A percentile compares a stretch with the other conserved stretches of the same genome.
Conservation (phyloP, 2,113 vertebrate species). For the Bufo gargarizans region DNA sequence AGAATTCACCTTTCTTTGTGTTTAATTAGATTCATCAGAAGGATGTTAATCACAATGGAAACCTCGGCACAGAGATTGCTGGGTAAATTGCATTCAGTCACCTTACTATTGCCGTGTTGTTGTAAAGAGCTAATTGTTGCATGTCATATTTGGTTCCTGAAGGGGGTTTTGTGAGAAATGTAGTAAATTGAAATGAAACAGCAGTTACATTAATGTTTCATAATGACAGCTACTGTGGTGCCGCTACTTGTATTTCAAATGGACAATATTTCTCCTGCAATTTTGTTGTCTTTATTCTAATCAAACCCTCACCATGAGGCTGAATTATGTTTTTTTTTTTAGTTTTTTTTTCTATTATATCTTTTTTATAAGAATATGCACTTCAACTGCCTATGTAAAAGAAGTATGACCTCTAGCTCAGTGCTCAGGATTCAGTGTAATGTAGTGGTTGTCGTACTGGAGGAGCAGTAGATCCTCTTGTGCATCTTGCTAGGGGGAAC, state of each 20-base stretch:
- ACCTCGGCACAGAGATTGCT: conserved; percentile 12
- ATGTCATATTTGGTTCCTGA: conserved; percentile 24
- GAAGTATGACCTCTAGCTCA: no score
- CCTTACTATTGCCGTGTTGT: neutral
- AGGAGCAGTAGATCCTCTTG: neutral
- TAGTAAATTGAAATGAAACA: conserved; percentile 29
- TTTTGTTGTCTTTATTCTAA: neutral
- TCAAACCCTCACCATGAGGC: neutral
- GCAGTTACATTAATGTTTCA: neutral
- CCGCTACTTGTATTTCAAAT: neutral
- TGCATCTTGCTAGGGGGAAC: no score
- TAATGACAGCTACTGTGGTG: neutral
- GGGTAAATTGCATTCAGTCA: conserved; percentile 16
- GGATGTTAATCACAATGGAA: conserved; percentile 8
- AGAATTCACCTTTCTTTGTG: conserved; percentile 26
- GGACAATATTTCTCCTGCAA: neutral
- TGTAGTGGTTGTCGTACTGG: neutral
- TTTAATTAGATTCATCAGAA: conserved; percentile 50
- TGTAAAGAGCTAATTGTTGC: conserved; percentile 39
- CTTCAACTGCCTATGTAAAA: neutral
- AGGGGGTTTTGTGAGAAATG: neutral
- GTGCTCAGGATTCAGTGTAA: neutral
- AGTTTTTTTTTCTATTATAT: neutral
- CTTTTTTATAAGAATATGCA: neutral
- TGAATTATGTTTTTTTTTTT: neutral